Evolutionary conservation across 2,113 vertebrate species (phyloP).

Genomic region (Calyptomena viridis): DNA sequence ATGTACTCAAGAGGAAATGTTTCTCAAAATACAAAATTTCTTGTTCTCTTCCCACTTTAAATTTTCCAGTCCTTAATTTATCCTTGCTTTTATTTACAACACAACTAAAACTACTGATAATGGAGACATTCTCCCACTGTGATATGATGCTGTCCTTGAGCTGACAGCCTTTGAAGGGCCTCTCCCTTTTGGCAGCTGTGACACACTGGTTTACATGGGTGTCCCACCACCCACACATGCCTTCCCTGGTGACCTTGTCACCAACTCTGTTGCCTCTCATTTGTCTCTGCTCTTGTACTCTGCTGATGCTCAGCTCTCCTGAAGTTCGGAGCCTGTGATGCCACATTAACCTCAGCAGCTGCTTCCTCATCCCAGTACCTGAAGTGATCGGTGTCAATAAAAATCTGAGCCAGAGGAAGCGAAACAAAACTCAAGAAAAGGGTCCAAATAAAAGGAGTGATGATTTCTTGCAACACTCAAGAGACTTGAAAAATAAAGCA

Average conservation of each 20-base stretch:
- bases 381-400: background rate
- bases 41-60: background rate
- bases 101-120: background rate
- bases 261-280: background rate
- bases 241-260: background rate
- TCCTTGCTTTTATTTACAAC: background rate
- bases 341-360: background rate
- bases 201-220: background rate
- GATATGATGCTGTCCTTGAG: background rate
- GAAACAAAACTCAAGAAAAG: background rate
- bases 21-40: background rate
- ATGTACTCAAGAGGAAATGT: background rate
- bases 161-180: background rate
- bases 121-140: background rate
- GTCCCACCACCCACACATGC: fast-evolving
- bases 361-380: background rate
- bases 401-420: background rate
- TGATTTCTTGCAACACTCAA: conserved; percentile 27
- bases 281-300: background rate
- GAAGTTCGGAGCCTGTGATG: background rate
- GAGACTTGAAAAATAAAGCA: background rate
- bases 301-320: background rate
- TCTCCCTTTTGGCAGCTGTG: background rate
- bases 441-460: background rate
- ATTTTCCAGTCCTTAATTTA: background rate